Conservation (phyloP, 2,888 invertebrate genomes). For the Drosophila robusta region DNA sequence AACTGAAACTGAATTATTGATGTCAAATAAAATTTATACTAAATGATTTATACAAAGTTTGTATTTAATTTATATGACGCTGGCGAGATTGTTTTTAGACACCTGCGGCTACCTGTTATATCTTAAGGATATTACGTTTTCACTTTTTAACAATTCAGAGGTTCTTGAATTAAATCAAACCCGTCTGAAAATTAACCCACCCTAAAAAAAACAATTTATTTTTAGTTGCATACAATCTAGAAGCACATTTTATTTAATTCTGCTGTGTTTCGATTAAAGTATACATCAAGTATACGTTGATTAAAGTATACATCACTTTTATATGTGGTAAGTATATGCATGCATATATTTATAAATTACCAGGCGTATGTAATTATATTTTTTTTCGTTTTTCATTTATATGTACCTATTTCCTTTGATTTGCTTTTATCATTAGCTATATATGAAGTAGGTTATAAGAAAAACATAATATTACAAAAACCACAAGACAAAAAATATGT, state of each 20-base stretch:
- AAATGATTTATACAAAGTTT: slow-evolving; percentile 52
- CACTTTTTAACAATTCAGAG: background rate
- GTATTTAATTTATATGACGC: background rate
- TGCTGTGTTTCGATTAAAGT: slow-evolving; percentile 47
- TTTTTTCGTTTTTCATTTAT: slow-evolving; percentile 12
- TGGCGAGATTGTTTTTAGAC: background rate
- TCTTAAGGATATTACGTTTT: background rate
- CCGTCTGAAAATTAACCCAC: background rate
- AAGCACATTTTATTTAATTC: slow-evolving; percentile 58
- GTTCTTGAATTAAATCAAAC: background rate
- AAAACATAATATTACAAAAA: slow-evolving; percentile 66
- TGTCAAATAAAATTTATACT: slow-evolving; percentile 79
- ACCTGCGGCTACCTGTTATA: background rate
- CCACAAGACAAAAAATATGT: slow-evolving; percentile 51
- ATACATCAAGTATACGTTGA: slow-evolving; percentile 44
- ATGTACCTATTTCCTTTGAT: slow-evolving; percentile 37
- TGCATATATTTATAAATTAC: slow-evolving; percentile 37
- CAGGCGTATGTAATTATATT: slow-evolving; percentile 22
- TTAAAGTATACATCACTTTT: slow-evolving; percentile 56
- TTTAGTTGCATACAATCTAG: slow-evolving; percentile 45
- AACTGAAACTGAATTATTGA: slow-evolving; percentile 76
- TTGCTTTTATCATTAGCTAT: slow-evolving; percentile 47
- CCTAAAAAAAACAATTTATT: background rate
- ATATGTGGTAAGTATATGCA: slow-evolving; percentile 27
- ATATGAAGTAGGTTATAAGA: slow-evolving; percentile 48